Conservation (phyloP, 2,113 vertebrate species). For the Lichenostomus cassidix region DNA sequence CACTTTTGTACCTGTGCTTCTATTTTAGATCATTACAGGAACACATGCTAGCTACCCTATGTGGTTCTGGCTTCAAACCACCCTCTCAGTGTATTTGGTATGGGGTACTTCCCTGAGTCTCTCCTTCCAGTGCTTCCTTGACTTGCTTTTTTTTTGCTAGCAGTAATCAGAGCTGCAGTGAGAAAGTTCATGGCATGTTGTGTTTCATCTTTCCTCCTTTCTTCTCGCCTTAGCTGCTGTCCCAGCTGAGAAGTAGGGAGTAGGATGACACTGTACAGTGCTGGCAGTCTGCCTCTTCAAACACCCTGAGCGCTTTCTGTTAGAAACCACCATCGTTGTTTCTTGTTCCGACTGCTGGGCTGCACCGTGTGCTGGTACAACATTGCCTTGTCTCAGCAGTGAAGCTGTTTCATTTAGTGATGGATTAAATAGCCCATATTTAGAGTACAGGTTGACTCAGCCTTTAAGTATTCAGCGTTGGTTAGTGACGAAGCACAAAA, state of each 20-base stretch:
- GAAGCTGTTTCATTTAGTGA: background rate
- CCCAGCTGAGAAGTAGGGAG: constrained; percentile 8
- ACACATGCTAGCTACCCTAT: background rate
- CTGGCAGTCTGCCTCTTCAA: constrained; percentile 54
- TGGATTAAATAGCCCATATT: background rate
- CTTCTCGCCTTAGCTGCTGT: background rate
- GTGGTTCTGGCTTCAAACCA: background rate
- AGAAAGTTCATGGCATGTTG: background rate
- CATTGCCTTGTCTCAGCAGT: constrained; percentile 2
- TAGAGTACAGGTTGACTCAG: constrained; percentile 18
- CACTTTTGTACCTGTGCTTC: background rate
- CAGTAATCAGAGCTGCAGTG: background rate
- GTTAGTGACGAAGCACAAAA: background rate
- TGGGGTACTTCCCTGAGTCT: background rate
- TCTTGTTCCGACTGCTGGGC: background rate
- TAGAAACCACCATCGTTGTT: constrained; percentile 11
- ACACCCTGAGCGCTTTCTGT: background rate
- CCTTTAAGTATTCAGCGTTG: background rate
- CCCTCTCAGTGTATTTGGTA: background rate
- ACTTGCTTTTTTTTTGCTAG: background rate
- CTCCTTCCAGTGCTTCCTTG: background rate
- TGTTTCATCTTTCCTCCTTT: constrained; percentile 6
- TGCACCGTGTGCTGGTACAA: background rate
- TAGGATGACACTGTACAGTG: constrained; percentile 4
- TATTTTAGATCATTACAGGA: background rate